A percentile compares a stretch with the other conserved stretches of the same genome.
Conservation (phyloP, 1,140 invertebrate species). For the Ericerus pela region DNA sequence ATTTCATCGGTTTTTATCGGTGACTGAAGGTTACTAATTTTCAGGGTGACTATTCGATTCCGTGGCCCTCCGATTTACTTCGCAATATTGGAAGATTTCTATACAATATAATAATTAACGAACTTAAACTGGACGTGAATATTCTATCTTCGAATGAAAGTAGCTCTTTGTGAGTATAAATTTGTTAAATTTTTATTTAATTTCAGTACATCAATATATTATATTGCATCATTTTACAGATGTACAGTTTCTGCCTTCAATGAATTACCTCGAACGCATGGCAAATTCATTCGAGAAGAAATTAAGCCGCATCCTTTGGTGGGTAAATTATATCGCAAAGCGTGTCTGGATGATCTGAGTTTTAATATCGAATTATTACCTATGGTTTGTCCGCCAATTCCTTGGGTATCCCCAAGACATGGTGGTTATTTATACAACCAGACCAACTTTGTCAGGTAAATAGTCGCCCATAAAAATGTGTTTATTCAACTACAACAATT, state of each 20-base stretch:
- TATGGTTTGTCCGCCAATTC: constrained; percentile 61
- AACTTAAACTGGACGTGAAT: constrained; percentile 65
- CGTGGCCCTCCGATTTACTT: constrained; percentile 47
- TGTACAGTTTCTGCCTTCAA: constrained; percentile 62
- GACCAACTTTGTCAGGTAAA: constrained; percentile 45
- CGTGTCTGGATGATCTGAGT: constrained; percentile 44
- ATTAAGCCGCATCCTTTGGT: constrained; percentile 72
- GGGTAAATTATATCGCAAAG: constrained; percentile 46
- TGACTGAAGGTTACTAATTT: not conserved
- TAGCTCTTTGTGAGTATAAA: too few relatives aligned
- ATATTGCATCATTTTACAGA: constrained; percentile 22
- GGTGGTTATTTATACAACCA: constrained; percentile 65
- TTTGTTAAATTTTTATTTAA: too few relatives aligned
- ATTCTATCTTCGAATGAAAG: constrained; percentile 36
- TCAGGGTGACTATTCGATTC: not conserved
- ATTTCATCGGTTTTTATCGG: not conserved
- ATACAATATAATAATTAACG: constrained; percentile 70
- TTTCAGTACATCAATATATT: not conserved
- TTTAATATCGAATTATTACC: constrained; percentile 58
- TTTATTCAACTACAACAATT: too few relatives aligned
- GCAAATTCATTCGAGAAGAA: constrained; percentile 48
- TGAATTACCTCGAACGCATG: constrained; percentile 54
- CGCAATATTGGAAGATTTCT: constrained; percentile 58
- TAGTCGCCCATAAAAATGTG: too few relatives aligned
- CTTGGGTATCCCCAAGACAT: constrained; percentile 49